phyloP scores from a whole-genome alignment of 2,797 vertebrate genomes.

The Galago senegalensis region DNA sequence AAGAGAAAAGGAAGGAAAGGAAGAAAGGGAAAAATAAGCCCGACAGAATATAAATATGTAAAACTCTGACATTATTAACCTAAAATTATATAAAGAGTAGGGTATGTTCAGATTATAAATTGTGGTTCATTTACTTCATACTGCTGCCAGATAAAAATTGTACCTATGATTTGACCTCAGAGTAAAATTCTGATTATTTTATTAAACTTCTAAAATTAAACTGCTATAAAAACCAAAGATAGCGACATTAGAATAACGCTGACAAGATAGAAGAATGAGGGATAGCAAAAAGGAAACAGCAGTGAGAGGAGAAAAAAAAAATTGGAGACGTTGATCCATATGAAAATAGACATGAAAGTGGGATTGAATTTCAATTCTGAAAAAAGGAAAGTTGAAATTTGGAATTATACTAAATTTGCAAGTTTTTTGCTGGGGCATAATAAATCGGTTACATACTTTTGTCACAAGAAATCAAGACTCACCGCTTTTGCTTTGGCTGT shows the following conservation, averaged over 20 bases:
- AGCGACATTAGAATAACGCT: slow-evolving; percentile 43
- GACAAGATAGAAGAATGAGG: slow-evolving; percentile 57
- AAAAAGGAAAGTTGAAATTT: slow-evolving; percentile 40
- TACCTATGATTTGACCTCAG: slow-evolving; percentile 36
- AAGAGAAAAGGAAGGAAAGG: not conserved
- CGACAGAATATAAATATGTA: slow-evolving; percentile 32
- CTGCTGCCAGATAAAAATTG: slow-evolving; percentile 50
- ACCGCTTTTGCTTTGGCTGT: slow-evolving; percentile 45
- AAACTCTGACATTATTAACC: slow-evolving; percentile 43
- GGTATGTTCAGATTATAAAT: slow-evolving; percentile 26
- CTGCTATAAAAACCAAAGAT: slow-evolving; percentile 39
- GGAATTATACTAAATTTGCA: slow-evolving; percentile 56
- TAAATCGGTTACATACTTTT: slow-evolving; percentile 34
- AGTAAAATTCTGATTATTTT: slow-evolving; percentile 55
- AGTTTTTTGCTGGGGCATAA: slow-evolving; percentile 23
- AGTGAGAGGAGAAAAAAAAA: not conserved
- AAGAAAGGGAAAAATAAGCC: not conserved
- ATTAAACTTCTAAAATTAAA: slow-evolving; percentile 65
- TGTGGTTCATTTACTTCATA: slow-evolving; percentile 36
- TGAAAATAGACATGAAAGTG: slow-evolving; percentile 57
- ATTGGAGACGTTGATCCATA: slow-evolving; percentile 6
- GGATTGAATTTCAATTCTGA: slow-evolving; percentile 55
- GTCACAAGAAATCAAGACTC: slow-evolving; percentile 38
- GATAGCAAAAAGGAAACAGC: slow-evolving; percentile 40
- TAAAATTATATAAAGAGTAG: slow-evolving; percentile 67